Percentiles rank a stretch among this genome's conserved stretches.
Conservation (phyloP, 2,113 vertebrate species). For the Oreochromis tanganicae region DNA sequence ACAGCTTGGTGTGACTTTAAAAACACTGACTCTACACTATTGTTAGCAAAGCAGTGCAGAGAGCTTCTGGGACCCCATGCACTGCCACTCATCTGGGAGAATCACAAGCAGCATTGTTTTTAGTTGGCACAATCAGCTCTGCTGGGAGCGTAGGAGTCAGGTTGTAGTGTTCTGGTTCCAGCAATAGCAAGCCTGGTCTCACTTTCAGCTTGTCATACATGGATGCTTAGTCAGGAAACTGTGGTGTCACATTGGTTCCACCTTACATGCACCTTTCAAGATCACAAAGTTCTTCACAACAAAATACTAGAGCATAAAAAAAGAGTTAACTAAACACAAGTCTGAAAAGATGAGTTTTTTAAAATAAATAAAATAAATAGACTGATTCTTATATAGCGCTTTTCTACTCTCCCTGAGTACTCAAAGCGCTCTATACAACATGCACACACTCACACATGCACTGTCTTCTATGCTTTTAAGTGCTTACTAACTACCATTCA, state of each 20-base stretch:
- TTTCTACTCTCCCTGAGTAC: neutral
- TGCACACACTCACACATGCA: neutral
- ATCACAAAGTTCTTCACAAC: neutral
- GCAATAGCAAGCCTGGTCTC: neutral
- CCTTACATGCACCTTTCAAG: neutral
- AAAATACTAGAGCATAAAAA: neutral
- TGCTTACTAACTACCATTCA: neutral
- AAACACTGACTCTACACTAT: neutral
- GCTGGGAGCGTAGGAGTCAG: neutral
- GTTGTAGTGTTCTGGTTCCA: neutral
- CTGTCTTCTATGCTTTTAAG: accelerated
- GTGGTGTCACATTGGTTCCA: neutral
- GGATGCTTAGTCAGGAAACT: neutral
- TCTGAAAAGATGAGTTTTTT: accelerated
- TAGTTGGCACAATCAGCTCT: neutral
- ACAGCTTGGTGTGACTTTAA: neutral
- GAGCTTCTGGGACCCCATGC: neutral
- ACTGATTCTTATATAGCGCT: neutral
- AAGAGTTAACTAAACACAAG: neutral
- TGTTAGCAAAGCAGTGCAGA: neutral
- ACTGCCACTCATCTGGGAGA: neutral
- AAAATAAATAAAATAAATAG: neutral
- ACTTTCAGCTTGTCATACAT: neutral
- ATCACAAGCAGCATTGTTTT: neutral
- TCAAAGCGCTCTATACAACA: neutral